These are phyloP conservation scores for Torymus aiolomorphi DNA, from an alignment of 2,888 invertebrate genomes.

Conservation along the genomic window DNA sequence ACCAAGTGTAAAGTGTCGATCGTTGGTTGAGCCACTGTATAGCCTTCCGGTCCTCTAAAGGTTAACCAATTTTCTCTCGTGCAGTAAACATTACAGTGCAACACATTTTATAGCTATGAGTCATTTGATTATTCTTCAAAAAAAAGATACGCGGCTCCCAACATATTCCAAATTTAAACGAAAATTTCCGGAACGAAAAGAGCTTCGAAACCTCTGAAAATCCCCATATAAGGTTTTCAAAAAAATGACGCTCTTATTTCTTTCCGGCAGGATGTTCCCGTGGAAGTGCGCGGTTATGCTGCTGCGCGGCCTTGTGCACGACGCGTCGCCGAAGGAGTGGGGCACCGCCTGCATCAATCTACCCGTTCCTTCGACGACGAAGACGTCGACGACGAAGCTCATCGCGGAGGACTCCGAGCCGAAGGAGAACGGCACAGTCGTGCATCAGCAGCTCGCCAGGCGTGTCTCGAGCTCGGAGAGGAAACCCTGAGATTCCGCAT, in stretches of 20 bases:
- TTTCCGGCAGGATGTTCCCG: conserved; percentile 82
- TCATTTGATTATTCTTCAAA: no score
- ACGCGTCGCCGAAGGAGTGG: conserved; percentile 79
- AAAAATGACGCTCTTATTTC: background rate
- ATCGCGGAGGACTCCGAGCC: conserved; percentile 36
- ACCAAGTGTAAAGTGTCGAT: no score
- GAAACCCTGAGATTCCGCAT: conserved; percentile 66
- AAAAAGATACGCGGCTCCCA: no score
- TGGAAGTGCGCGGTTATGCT: conserved; percentile 83
- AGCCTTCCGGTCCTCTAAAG: no score
- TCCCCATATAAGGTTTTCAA: no score
- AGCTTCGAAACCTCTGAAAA: no score
- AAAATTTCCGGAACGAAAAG: no score
- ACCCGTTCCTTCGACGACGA: background rate
- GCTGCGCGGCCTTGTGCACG: conserved; percentile 82
- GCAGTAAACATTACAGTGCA: no score
- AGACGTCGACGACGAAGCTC: background rate
- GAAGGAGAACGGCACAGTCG: conserved; percentile 49
- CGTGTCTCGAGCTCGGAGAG: conserved; percentile 73
- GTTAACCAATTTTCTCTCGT: no score
- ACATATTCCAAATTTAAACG: no score
- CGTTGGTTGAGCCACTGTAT: no score
- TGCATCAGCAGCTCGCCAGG: conserved; percentile 72
- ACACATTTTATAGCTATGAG: no score
- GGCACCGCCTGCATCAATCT: background rate